These are phyloP conservation scores for Xestobium rufovillosum DNA, from an alignment of 2,888 invertebrate genomes.

Conservation along the genomic window DNA sequence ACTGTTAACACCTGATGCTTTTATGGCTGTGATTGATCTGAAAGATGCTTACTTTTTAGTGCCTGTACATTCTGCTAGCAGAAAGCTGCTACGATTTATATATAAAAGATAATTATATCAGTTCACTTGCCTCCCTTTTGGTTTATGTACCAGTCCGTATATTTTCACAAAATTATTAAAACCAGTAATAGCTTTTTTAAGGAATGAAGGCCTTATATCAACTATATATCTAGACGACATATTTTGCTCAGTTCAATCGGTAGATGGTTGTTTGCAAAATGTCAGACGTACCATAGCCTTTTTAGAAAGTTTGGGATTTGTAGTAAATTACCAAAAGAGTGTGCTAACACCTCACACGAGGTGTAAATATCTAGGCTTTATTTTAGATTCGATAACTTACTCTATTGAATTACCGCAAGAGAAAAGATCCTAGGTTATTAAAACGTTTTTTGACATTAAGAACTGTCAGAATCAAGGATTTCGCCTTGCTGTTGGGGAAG, in stretches of 20 bases:
- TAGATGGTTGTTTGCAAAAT: slow-evolving; percentile 15
- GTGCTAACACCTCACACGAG: slow-evolving; percentile 14
- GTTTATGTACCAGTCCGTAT: too few species aligned
- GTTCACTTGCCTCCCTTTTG: too few species aligned
- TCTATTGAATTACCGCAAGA: slow-evolving; percentile 15
- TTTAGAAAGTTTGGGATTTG: slow-evolving; percentile 18
- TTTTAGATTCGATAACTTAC: slow-evolving; percentile 15
- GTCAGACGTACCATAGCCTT: slow-evolving; percentile 9
- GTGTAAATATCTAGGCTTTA: slow-evolving; percentile 20
- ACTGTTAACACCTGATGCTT: too few species aligned
- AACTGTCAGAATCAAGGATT: slow-evolving; percentile 20
- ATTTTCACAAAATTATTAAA: too few species aligned
- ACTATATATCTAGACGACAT: slow-evolving; percentile 24
- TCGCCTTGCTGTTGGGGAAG: slow-evolving; percentile 20
- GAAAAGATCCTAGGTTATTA: slow-evolving; percentile 8
- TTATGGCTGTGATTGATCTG: too few species aligned
- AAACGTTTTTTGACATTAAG: slow-evolving; percentile 16
- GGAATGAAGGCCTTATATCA: slow-evolving; percentile 17
- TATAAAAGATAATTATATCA: too few species aligned
- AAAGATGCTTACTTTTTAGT: too few species aligned
- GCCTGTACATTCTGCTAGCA: too few species aligned
- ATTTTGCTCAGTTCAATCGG: slow-evolving; percentile 15
- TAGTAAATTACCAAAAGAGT: too few species aligned
- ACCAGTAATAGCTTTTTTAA: too few species aligned
- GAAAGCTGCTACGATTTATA: too few species aligned